phyloP scores from a whole-genome alignment of 2,113 vertebrate genomes.

The Castor canadensis region DNA sequence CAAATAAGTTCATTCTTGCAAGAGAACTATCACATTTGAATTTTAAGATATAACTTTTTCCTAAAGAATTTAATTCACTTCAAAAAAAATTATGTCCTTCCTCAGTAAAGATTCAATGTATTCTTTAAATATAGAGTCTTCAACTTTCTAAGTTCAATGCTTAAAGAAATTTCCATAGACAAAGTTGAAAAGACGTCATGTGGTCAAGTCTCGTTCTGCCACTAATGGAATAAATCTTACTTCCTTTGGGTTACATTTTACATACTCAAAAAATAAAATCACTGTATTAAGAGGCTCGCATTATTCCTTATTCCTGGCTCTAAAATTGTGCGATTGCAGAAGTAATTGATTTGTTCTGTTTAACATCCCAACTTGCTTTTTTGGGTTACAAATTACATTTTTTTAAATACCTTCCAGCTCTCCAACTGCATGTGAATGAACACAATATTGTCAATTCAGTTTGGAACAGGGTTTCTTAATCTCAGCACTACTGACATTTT shows the following conservation, averaged over 20 bases:
- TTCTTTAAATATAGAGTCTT: neutral
- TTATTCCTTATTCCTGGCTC: neutral
- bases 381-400: neutral
- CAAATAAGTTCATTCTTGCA: too few relatives aligned
- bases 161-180: conserved; percentile 22
- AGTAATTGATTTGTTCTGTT: neutral
- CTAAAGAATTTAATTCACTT: conserved; percentile 13
- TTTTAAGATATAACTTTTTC: conserved; percentile 25
- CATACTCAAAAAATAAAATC: neutral
- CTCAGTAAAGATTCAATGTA: neutral
- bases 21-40: neutral
- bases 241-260: neutral
- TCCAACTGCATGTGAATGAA: neutral
- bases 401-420: neutral
- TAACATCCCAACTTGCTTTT: conserved; percentile 10
- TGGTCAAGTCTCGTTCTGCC: neutral
- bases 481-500: neutral
- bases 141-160: neutral
- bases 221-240: neutral
- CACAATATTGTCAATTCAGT: neutral
- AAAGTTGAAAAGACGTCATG: neutral
- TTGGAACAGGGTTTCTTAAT: neutral
- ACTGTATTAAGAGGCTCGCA: neutral
- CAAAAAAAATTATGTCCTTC: neutral
- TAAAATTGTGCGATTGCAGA: conserved; percentile 19